These are phyloP conservation scores for Echinops telfairi DNA, from an alignment of 2,113 vertebrate species.

Conservation along the genomic window DNA sequence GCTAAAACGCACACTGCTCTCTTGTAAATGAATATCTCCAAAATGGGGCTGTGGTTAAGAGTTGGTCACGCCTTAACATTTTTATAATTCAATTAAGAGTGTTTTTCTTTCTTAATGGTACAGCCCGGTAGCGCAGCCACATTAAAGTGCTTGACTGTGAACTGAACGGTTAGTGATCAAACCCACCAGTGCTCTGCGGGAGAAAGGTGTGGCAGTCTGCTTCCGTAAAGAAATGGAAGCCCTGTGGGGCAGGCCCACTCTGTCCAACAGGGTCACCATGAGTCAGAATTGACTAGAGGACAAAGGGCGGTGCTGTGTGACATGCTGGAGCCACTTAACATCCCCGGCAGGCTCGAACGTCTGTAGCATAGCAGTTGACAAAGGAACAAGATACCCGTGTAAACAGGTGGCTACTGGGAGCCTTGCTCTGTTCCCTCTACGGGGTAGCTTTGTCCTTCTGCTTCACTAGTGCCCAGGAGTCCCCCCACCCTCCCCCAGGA, in stretches of 20 bases:
- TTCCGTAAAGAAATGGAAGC: too few relatives aligned
- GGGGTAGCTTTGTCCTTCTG: background rate
- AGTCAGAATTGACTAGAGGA: too few relatives aligned
- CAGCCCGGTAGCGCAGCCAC: too few relatives aligned
- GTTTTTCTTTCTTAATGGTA: background rate
- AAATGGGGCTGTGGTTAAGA: background rate
- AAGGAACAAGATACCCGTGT: background rate
- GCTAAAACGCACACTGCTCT: background rate
- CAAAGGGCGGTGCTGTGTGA: background rate
- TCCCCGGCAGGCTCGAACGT: background rate
- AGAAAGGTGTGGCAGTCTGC: too few relatives aligned
- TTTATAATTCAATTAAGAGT: background rate
- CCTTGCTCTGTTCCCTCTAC: background rate
- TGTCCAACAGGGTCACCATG: too few relatives aligned
- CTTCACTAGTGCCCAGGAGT: background rate
- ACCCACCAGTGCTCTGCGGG: too few relatives aligned
- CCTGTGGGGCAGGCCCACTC: too few relatives aligned
- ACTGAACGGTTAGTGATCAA: too few relatives aligned
- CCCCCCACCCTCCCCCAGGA: background rate
- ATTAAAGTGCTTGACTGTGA: too few relatives aligned
- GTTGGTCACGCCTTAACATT: background rate
- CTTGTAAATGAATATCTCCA: conserved; percentile 1
- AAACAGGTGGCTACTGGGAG: background rate
- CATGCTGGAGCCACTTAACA: background rate
- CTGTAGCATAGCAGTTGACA: background rate